Conservation (phyloP, 1,140 invertebrate genomes). For the Drosophila rhopaloa region DNA sequence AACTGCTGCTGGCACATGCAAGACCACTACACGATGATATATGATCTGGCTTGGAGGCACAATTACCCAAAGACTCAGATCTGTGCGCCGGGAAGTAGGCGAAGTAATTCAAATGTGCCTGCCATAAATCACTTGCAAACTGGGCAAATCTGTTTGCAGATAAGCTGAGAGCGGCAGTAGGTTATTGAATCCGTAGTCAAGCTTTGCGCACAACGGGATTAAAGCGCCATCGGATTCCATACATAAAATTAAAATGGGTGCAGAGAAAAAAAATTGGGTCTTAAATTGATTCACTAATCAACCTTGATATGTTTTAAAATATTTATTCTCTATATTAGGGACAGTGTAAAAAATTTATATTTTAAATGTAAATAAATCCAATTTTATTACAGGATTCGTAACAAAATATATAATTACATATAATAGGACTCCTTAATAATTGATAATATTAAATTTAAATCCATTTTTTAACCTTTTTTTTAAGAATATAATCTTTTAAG, state of each 20-base stretch:
- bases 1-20: slow-evolving; percentile 67
- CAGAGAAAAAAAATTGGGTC: neutral
- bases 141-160: slow-evolving; percentile 42
- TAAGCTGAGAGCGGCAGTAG: slow-evolving; percentile 27
- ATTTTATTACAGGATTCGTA: too few species aligned
- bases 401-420: too few species aligned
- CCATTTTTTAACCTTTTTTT: too few species aligned
- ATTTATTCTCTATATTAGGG: too few species aligned
- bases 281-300: neutral
- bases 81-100: slow-evolving; percentile 42
- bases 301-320: too few species aligned
- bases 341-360: too few species aligned
- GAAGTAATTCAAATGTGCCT: slow-evolving; percentile 58
- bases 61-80: slow-evolving; percentile 58
- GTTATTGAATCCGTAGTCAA: slow-evolving; percentile 35
- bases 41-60: slow-evolving; percentile 48
- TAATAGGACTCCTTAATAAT: too few species aligned
- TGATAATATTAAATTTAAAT: too few species aligned
- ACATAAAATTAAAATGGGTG: neutral
- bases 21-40: slow-evolving; percentile 73
- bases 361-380: too few species aligned
- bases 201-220: neutral
- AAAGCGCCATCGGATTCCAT: neutral
- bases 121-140: slow-evolving; percentile 64
- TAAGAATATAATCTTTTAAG: too few species aligned